Percentiles rank a stretch among this genome's conserved stretches.
These are phyloP conservation scores for Phrynosoma platyrhinos DNA, from an alignment of 2,113 vertebrate genomes.

Conservation along the genomic window DNA sequence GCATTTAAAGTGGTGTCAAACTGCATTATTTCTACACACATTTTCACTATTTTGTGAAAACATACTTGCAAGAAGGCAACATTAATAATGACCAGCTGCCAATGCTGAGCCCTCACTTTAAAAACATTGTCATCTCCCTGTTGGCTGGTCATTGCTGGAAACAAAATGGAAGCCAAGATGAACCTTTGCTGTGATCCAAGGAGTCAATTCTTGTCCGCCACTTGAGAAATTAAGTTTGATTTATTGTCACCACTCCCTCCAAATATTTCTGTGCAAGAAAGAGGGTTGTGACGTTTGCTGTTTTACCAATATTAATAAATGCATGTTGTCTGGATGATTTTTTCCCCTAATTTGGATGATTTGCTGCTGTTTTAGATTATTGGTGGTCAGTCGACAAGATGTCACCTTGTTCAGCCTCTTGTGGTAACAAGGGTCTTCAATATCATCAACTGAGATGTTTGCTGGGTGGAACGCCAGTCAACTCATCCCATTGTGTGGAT, in stretches of 20 bases:
- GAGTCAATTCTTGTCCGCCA: background rate
- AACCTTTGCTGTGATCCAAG: background rate
- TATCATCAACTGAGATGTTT: slow-evolving; percentile 81
- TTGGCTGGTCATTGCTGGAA: too few relatives aligned
- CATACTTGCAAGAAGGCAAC: too few relatives aligned
- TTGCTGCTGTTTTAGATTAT: slow-evolving; percentile 73
- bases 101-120: too few relatives aligned
- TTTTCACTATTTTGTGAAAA: too few relatives aligned
- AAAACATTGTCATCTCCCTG: background rate
- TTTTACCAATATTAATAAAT: background rate
- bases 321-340: too few relatives aligned
- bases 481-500: slow-evolving; percentile 74
- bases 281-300: background rate
- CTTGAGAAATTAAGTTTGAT: background rate
- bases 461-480: slow-evolving; percentile 70
- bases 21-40: too few relatives aligned
- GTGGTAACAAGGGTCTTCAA: slow-evolving; percentile 79
- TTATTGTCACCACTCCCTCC: background rate
- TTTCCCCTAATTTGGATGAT: background rate
- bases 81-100: too few relatives aligned
- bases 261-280: background rate
- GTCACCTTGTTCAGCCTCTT: slow-evolving; percentile 78
- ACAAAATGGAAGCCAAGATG: too few relatives aligned
- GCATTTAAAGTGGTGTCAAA: too few relatives aligned
- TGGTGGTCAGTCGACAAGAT: slow-evolving; percentile 78